Percentiles rank a stretch among this genome's conserved stretches.
Conservation (phyloP, 2,797 vertebrate genomes). For the Pseudochirops corinnae region DNA sequence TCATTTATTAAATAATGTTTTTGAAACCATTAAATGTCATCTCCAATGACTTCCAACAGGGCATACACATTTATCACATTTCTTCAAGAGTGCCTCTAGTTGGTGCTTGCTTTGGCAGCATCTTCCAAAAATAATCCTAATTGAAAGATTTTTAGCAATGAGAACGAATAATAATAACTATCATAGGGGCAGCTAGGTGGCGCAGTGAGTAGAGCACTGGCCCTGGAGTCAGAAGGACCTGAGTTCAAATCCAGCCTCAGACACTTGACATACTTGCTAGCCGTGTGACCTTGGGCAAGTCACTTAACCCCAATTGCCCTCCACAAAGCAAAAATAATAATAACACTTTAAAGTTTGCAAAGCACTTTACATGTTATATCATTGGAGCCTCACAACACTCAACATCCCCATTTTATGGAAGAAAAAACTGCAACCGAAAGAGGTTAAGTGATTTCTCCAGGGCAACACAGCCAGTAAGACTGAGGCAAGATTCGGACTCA, state of each 20-base stretch:
- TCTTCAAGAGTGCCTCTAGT: background rate
- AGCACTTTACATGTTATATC: slow-evolving; percentile 18
- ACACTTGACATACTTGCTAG: no score
- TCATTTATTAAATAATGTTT: background rate
- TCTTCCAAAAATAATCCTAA: background rate
- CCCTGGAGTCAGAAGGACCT: no score
- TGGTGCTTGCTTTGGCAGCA: background rate
- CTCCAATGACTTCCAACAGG: background rate
- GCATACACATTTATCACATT: background rate
- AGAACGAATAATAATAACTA: slow-evolving; percentile 8
- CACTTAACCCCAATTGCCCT: no score
- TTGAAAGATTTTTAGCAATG: background rate
- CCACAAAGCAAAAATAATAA: no score
- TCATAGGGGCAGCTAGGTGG: background rate
- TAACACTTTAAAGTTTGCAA: background rate
- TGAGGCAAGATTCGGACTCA: slow-evolving; percentile 21
- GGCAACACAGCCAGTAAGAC: background rate
- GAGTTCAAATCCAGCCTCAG: no score
- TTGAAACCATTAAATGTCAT: background rate
- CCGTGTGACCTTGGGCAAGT: no score
- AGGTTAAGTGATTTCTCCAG: slow-evolving; percentile 8
- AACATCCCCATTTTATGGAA: slow-evolving; percentile 28
- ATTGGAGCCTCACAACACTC: background rate
- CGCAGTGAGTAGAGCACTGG: no score
- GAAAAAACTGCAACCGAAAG: background rate